Evolutionary conservation across 2,113 vertebrate species (phyloP), one percentile per base, ranked within the genome.

Genomic region (Oryzias woworae): DNA sequence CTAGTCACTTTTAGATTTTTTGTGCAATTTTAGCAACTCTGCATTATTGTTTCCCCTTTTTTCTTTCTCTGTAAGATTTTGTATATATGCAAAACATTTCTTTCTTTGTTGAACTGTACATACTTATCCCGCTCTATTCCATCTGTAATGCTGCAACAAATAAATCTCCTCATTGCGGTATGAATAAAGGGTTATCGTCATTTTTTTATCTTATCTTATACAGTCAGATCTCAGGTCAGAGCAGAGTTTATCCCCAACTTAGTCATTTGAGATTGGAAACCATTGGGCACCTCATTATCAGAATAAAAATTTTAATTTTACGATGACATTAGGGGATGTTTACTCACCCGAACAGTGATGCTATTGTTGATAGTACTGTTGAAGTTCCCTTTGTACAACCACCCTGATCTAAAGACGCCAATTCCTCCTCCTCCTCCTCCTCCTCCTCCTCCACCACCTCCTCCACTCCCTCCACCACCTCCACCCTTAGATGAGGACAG

Each of bases 361-460:
- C 96, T 99, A 36, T 98, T 99, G 91, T 98, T 97, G 80, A 98
- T 95, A 1, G 94, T 98, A 90, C 96, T 99, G 87, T 98, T 99
- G 61, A 99, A 99, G 90, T 99, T 98, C 56, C 97, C 97, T 87
- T 98, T 99, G 90, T 98, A 97, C 28, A 99, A 95, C 97, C 97
- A 99, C 63, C 97, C 97, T 23, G 95, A 96, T 73, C 94, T 95
- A 90, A 96, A 98, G 83, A 98, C 94, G 52, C 96, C 95, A 0
- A 93, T 89, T 26, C 93, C 91, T 58, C 93, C 91, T 6, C 94
- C 94, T 8, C 95, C 57, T 4, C 57, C 44, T 7, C 51, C 93
- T 1, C 92, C 89, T 14, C 83, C 87, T 1, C 93, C 92, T 14
- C 94, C 89, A 0, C 93, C 94, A 13, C 93, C 94, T 23, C 90